phyloP scores from a whole-genome alignment of 2,888 invertebrate species.

The Prenolepis imparis region DNA sequence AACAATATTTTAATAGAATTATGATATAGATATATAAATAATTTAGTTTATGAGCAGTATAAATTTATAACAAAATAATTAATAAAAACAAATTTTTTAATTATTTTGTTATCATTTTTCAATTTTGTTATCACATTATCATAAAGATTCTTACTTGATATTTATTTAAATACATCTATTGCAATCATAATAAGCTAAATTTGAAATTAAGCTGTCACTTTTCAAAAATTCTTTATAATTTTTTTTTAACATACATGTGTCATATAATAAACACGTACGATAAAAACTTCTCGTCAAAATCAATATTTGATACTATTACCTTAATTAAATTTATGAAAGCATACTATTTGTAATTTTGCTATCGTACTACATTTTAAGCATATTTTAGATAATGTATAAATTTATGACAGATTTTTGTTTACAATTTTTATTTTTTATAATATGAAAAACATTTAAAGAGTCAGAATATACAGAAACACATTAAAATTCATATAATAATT shows the following conservation, averaged over 20 bases:
- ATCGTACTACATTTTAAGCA: not conserved
- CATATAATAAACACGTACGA: not conserved
- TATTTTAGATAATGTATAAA: not conserved
- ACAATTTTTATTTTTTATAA: not conserved
- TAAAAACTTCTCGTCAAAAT: not conserved
- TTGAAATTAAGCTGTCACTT: not conserved
- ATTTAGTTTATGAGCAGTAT: not conserved
- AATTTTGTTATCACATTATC: no score
- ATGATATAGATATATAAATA: not conserved
- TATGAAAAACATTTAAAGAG: no score
- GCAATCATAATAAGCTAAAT: conserved; percentile 4
- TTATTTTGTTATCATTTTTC: no score
- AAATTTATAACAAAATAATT: conserved; percentile 3
- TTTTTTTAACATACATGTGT: not conserved
- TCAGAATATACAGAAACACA: no score
- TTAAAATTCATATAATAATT: no score
- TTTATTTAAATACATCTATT: not conserved
- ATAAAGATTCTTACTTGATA: not conserved
- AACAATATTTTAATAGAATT: conserved; percentile 1
- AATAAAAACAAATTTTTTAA: not conserved
- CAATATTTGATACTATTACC: not conserved
- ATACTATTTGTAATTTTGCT: not conserved
- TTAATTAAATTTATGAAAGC: conserved; percentile 10
- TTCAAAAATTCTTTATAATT: not conserved
- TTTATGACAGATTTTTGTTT: not conserved